Base-by-base conservation (phyloP, 2,113 vertebrate species). In the Prionailurus viverrinus region DNA sequence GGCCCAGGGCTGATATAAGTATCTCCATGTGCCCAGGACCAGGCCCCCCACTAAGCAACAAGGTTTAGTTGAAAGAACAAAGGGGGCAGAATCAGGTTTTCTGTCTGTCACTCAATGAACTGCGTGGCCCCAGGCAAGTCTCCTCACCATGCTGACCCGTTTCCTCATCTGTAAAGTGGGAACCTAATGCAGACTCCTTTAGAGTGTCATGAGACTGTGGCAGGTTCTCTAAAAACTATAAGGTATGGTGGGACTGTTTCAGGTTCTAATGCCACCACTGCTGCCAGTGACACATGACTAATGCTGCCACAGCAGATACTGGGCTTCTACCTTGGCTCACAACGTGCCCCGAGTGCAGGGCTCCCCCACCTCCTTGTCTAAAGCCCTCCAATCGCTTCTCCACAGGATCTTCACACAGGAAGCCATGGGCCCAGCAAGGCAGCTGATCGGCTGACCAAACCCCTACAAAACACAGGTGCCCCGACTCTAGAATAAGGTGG, bases 361-460 rank as follows among this genome's bases (percentile, higher is more conserved):
- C 48, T 36, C 63, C 74, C 55, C 63, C 3, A 3, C 29, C 14
- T n/a, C n/a, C 69, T 55, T n/a, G 53, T 8, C 51, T 68, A 21
- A 80, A 27, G 61, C 23, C 53, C 88, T 76, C 51, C 27, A 36
- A 14, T 3, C 39, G 45, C 48, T 80, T 27, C 78, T 10, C 61
- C 21, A 21, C 25, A 45, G 27, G 9, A 61, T 95, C 48, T 93
- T 73, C 33, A 91, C 78, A 53, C 51, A 89, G 61, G 61, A 95
- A 87, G 86, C 66, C 80, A 21, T 0, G 1, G 41, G 58, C n/a
- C 39, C 55, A 41, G n/a, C 48, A 58, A 2, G 69, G 82, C 39
- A 14, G 21, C 79, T 87, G 13, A 76, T 1, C 58, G 25, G 68
- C 29, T 58, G 51, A 94, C 89, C 71, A 15, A 74, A 79, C 23